phyloP scores from a whole-genome alignment of 2,797 vertebrate genomes.

The Eremophila alpestris region DNA sequence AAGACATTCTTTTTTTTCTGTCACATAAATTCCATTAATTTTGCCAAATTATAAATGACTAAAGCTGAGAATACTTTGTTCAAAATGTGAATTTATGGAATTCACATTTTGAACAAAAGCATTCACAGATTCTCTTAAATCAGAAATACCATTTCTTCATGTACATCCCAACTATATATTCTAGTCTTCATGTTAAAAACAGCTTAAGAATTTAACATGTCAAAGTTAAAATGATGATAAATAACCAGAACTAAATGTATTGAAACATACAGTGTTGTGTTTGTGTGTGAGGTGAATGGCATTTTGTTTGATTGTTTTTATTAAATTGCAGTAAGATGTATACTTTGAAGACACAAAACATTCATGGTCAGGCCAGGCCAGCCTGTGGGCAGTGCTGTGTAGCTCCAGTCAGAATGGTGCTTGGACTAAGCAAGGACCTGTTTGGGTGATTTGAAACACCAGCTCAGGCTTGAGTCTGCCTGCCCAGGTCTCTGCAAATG shows the following conservation, averaged over 20 bases:
- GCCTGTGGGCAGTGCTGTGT: not conserved
- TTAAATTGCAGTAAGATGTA: not conserved
- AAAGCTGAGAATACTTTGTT: not conserved
- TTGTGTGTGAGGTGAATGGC: not conserved
- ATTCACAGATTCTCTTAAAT: not conserved
- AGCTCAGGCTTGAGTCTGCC: not conserved
- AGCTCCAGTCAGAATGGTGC: accelerated
- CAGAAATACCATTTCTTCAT: not conserved
- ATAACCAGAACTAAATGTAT: not conserved
- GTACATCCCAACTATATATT: not conserved
- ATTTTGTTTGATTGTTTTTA: not conserved
- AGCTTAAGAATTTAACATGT: not conserved
- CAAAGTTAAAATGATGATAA: not conserved
- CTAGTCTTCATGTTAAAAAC: not conserved
- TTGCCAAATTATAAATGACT: not conserved
- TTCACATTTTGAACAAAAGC: not conserved
- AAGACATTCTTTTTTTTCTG: not conserved
- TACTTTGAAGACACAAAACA: not conserved
- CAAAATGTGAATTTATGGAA: not conserved
- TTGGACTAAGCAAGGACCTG: accelerated
- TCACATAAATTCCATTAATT: not conserved
- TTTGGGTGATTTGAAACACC: not conserved
- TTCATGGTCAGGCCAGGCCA: not conserved
- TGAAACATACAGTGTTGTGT: not conserved
- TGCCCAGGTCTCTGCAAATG: not conserved